phyloP scores from a whole-genome alignment of 2,888 invertebrate species.

The Gasteruption jaculator region DNA sequence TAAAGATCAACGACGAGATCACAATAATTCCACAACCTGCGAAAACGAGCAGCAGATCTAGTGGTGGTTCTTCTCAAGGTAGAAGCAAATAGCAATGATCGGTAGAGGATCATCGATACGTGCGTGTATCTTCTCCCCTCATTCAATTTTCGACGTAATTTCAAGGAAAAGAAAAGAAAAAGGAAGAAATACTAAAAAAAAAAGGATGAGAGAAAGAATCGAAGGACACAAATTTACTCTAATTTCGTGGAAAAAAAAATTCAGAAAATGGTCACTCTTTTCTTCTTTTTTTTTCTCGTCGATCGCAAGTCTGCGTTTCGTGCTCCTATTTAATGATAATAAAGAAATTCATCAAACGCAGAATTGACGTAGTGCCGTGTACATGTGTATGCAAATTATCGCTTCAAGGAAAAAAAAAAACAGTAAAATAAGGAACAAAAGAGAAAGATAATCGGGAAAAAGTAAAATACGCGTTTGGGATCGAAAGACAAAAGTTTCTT shows the following conservation, averaged over 20 bases:
- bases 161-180: no score
- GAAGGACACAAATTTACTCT: no score
- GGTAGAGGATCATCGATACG: slow-evolving; percentile 42
- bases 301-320: no score
- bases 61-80: slow-evolving; percentile 35
- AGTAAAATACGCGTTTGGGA: no score
- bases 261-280: no score
- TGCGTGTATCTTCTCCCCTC: slow-evolving; percentile 23
- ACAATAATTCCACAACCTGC: slow-evolving; percentile 84
- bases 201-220: no score
- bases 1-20: slow-evolving; percentile 86
- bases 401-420: slow-evolving; percentile 28
- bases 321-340: background rate
- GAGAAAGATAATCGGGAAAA: slow-evolving; percentile 23
- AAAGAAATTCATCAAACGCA: slow-evolving; percentile 13
- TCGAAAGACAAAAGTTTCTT: no score
- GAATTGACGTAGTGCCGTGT: no score
- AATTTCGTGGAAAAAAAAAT: no score
- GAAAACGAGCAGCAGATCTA: slow-evolving; percentile 49
- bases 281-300: no score
- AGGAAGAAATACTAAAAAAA: no score
- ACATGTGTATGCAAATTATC: slow-evolving; percentile 43
- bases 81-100: slow-evolving; percentile 50
- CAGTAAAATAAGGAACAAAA: slow-evolving; percentile 8
- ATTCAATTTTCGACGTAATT: slow-evolving; percentile 32